phyloP scores from a whole-genome alignment of 1,140 invertebrate species.

The Araneus ventricosus region DNA sequence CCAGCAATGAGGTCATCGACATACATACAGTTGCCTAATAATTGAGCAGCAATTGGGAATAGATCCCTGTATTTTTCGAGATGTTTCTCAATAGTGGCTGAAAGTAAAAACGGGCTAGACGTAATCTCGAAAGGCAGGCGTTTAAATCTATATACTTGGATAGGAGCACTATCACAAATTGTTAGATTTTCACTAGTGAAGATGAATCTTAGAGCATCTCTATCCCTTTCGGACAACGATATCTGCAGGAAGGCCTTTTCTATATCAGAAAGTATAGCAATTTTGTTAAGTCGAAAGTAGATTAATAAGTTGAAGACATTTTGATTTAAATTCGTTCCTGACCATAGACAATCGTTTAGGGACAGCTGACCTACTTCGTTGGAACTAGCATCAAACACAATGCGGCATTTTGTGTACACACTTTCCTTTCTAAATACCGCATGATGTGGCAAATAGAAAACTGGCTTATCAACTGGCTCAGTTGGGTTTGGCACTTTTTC shows the following conservation, averaged over 20 bases:
- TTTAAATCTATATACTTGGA: neutral
- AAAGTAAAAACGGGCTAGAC: conserved; percentile 10
- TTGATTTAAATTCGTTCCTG: conserved; percentile 16
- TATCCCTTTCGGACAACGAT: too few relatives aligned
- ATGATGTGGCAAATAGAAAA: neutral
- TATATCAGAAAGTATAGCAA: neutral
- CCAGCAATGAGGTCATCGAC: conserved; percentile 42
- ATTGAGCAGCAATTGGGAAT: neutral
- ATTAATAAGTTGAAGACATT: neutral
- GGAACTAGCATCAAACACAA: neutral
- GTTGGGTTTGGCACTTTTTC: too few relatives aligned
- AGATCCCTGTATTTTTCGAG: neutral
- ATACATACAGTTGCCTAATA: conserved; percentile 28
- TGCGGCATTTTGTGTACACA: neutral
- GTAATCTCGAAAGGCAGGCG: neutral
- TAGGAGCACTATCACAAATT: neutral
- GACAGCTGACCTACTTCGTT: neutral
- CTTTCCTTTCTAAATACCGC: neutral
- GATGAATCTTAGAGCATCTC: too few relatives aligned
- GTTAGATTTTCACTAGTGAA: too few relatives aligned
- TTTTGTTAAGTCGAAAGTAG: neutral
- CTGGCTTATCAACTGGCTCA: too few relatives aligned
- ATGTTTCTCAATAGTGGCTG: neutral
- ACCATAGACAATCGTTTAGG: neutral
- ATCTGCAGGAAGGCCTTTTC: too few relatives aligned